Evolutionary conservation across 2,113 vertebrate genomes (phyloP), one percentile per base, ranked within the genome.

Genomic region (Petromus typicus): DNA sequence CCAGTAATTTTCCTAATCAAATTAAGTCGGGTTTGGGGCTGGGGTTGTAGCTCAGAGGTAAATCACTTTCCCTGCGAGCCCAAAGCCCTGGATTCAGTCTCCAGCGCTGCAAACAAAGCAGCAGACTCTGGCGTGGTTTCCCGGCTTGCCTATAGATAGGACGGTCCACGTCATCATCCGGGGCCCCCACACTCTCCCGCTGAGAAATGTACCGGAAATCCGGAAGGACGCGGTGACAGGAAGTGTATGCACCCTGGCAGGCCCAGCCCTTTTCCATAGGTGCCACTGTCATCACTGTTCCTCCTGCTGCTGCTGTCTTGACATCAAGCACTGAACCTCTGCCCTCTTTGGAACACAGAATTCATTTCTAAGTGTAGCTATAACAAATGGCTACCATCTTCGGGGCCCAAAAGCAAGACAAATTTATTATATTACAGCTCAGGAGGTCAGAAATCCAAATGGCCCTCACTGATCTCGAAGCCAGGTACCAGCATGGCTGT

Each of bases 1-100:
- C 54, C 92, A 17, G 37, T 25, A 18, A 57, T 86, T 94, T 90
- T 83, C 73, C 48, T 86, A 90, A 64, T 86, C 37, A 82, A 86
- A 64, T 22, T 89, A 78, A 89, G 64, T 75, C 43, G 64, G 30
- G 40, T 80, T 92, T 23, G 45, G 43, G 32, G 34, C 45, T 73
- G 32, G 11, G 32, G 17, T 32, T 84, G 22, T 40, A 61, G 16
- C 10, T 83, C 23, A 51, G 79, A 20, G 22, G 32, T 40, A 51
- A 27, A 63, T 34, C 43, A 59, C 25, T 73, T 83, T 23, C n/a
- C 56, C 9, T 83, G 23, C 56, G 40, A 32, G 23, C 59, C 20
- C 57, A 30, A 83, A 30, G 30, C 45, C 34, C 71, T 64, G 57
- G 43, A 12, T 84, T 51, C 4, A 27, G 56, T 56, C 12, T 1